A percentile compares a stretch with the other conserved stretches of the same genome.
Conservation (phyloP, 2,797 vertebrate species). For the Aeoliscus strigatus region DNA sequence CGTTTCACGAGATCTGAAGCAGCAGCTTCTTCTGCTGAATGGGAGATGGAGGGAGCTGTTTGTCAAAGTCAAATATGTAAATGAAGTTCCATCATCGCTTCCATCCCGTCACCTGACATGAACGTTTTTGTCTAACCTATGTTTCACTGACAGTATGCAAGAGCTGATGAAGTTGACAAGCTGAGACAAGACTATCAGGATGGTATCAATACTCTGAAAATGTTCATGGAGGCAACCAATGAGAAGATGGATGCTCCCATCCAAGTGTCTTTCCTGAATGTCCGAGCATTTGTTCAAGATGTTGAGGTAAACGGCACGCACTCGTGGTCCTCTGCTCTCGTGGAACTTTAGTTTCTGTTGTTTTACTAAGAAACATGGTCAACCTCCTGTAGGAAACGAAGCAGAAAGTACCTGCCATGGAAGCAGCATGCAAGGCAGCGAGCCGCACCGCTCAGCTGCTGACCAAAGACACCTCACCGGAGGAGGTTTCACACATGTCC, state of each 20-base stretch:
- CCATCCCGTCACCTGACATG: background rate
- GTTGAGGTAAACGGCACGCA: constrained; percentile 77
- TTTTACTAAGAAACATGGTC: background rate
- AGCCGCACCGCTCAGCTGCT: constrained; percentile 86
- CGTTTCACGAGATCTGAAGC: constrained; percentile 93
- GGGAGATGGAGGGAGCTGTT: constrained; percentile 97
- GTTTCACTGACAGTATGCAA: constrained; percentile 80
- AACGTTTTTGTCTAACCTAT: background rate
- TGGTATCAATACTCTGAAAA: constrained; percentile 79
- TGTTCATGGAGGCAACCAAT: constrained; percentile 83
- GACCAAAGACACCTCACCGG: constrained; percentile 87
- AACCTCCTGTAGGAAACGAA: constrained; percentile 79
- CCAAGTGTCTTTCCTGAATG: constrained; percentile 89
- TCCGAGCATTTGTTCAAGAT: constrained; percentile 88
- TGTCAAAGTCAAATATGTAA: constrained; percentile 96
- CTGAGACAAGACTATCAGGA: constrained; percentile 88
- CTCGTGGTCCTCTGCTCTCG: background rate
- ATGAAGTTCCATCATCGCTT: constrained; percentile 9
- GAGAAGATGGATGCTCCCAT: constrained; percentile 82
- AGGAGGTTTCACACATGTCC: constrained; percentile 86
- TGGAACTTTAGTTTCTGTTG: background rate
- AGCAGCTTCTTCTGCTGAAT: constrained; percentile 91
- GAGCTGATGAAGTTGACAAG: constrained; percentile 91
- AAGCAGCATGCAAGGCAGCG: constrained; percentile 86
- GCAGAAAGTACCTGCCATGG: constrained; percentile 88